Evolutionary conservation across 2,113 vertebrate genomes (phyloP).

Genomic region (Ameiurus melas): DNA sequence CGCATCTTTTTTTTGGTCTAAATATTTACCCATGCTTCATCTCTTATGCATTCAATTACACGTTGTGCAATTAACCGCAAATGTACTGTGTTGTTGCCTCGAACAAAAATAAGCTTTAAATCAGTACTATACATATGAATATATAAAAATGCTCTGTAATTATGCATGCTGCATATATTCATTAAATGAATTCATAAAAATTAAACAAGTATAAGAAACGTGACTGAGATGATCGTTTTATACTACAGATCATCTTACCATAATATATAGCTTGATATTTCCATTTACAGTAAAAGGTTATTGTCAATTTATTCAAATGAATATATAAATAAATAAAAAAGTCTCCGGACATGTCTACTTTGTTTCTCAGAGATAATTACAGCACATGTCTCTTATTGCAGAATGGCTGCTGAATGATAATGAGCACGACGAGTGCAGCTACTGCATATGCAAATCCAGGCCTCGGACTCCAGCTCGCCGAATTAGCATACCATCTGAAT

Average conservation of each 20-base stretch:
- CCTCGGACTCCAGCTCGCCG: conserved; percentile 37
- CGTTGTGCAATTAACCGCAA: neutral
- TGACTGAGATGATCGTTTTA: neutral
- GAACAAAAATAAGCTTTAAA: neutral
- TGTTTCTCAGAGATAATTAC: conserved; percentile 45
- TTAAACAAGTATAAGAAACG: neutral
- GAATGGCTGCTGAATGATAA: conserved; percentile 62
- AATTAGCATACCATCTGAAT: conserved; percentile 80
- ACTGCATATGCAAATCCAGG: conserved; percentile 65
- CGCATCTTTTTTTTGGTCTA: conserved; percentile 9
- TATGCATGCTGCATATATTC: neutral
- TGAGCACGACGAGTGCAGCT: conserved; percentile 62
- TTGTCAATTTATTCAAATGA: neutral
- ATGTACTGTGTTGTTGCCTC: neutral
- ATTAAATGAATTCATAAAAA: neutral
- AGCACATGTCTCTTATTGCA: conserved; percentile 37
- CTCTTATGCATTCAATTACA: neutral
- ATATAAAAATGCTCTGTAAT: neutral
- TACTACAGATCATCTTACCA: neutral
- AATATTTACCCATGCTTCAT: neutral
- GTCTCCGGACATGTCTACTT: conserved; percentile 28
- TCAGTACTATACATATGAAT: neutral
- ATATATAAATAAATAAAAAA: neutral
- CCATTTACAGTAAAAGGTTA: neutral
- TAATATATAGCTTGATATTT: neutral